Evolutionary conservation across 2,797 vertebrate genomes (phyloP).

Genomic region (Sebastes paucispinis): DNA sequence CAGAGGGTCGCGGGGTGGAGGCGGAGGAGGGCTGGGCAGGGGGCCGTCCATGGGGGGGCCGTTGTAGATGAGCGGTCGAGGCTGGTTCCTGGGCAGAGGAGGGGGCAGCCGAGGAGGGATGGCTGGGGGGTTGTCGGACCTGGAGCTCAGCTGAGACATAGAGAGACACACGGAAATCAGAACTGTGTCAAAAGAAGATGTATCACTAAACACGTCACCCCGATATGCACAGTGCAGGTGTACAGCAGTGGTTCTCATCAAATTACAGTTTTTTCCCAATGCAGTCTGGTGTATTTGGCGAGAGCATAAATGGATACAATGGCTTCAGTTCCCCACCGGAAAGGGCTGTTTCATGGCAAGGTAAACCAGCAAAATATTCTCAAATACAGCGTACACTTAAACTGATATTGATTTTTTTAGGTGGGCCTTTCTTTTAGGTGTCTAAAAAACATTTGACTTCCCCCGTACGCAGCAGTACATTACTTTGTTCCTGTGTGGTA

Average conservation of each 20-base stretch:
- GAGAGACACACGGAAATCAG: neutral
- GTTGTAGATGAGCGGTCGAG: slow-evolving; percentile 82
- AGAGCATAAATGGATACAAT: too few species aligned
- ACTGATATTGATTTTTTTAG: too few species aligned
- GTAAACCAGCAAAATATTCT: too few species aligned
- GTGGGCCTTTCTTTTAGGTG: too few species aligned
- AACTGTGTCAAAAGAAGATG: neutral
- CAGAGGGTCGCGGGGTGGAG: slow-evolving; percentile 85
- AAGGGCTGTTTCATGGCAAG: too few species aligned
- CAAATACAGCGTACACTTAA: too few species aligned
- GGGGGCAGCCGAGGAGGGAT: slow-evolving; percentile 94
- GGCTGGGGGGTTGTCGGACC: slow-evolving; percentile 90
- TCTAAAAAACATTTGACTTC: too few species aligned
- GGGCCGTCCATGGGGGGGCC: slow-evolving; percentile 84
- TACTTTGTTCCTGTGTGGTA: too few species aligned
- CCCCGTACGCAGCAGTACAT: too few species aligned
- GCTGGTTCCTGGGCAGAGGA: slow-evolving; percentile 86
- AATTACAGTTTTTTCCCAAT: too few species aligned
- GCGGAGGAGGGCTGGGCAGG: slow-evolving; percentile 90
- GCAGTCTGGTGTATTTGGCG: too few species aligned
- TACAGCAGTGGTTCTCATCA: neutral
- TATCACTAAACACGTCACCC: neutral
- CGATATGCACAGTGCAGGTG: neutral
- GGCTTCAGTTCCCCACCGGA: too few species aligned
- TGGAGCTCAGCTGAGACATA: slow-evolving; percentile 79